Percentiles rank a stretch among this genome's conserved stretches.
Conservation (phyloP, 1,140 invertebrate genomes). For the Ridgeia piscesae region DNA sequence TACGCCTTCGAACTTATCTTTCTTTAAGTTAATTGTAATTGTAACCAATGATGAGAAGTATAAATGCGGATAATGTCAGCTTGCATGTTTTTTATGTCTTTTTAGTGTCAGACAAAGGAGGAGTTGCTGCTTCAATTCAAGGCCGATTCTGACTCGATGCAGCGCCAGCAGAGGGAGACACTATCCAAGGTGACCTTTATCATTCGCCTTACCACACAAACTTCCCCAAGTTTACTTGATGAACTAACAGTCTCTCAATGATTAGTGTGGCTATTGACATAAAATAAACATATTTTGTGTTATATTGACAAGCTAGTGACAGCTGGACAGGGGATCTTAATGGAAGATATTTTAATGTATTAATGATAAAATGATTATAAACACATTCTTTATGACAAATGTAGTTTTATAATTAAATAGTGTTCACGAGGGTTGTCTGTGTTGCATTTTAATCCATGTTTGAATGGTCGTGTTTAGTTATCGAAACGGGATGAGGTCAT, state of each 20-base stretch:
- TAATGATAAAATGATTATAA: not conserved
- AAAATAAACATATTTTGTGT: too few species aligned
- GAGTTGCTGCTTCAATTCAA: constrained; percentile 47
- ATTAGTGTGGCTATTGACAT: too few species aligned
- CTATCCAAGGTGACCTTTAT: constrained; percentile 39
- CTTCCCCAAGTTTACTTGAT: too few species aligned
- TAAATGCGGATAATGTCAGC: not conserved
- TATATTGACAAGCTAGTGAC: too few species aligned
- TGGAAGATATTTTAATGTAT: not conserved
- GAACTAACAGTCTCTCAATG: too few species aligned
- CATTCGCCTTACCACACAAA: too few species aligned
- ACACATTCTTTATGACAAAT: not conserved
- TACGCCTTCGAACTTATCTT: not conserved
- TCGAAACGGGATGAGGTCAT: constrained; percentile 50
- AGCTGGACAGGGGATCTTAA: too few species aligned
- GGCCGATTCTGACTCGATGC: constrained; percentile 42
- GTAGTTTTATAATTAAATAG: not conserved
- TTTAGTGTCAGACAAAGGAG: constrained; percentile 44
- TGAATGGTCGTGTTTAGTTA: constrained; percentile 38
- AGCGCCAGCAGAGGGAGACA: constrained; percentile 50
- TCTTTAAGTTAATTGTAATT: not conserved
- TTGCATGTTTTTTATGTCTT: not conserved
- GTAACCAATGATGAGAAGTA: not conserved
- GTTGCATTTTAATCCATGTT: not conserved
- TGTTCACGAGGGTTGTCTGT: not conserved